Conservation (phyloP, 2,888 invertebrate species). For the Oxytorus armatus region DNA sequence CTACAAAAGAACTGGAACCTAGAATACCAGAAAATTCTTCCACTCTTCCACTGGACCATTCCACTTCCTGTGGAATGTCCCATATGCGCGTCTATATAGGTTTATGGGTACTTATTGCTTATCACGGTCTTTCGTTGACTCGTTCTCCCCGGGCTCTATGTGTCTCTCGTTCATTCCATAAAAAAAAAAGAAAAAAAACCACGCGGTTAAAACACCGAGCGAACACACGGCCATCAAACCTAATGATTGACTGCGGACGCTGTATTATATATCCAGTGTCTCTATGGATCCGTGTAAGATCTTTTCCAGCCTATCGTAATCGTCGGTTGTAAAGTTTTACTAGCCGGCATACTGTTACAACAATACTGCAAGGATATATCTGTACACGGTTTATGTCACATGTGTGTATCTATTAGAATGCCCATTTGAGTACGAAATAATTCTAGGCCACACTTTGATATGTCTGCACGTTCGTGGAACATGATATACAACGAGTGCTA, state of each 20-base stretch:
- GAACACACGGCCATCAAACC: slow-evolving; percentile 53
- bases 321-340: slow-evolving; percentile 72
- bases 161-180: slow-evolving; percentile 12
- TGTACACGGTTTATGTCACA: neutral
- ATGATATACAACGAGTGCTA: neutral
- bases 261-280: slow-evolving; percentile 22
- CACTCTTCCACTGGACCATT: neutral
- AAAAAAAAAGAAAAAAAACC: slow-evolving; percentile 25
- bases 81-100: slow-evolving; percentile 22
- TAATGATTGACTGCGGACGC: slow-evolving; percentile 60
- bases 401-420: slow-evolving; percentile 17
- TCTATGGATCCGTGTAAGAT: slow-evolving; percentile 3
- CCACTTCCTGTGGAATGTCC: too few relatives aligned
- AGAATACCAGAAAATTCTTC: too few relatives aligned
- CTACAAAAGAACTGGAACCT: too few relatives aligned
- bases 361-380: too few relatives aligned
- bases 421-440: neutral
- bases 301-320: slow-evolving; percentile 71
- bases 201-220: slow-evolving; percentile 36
- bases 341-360: neutral
- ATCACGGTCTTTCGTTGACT: slow-evolving; percentile 24
- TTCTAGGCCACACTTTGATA: slow-evolving; percentile 3
- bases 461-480: slow-evolving; percentile 16
- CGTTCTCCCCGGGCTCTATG: slow-evolving; percentile 7
- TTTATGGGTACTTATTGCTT: slow-evolving; percentile 29